Conservation (phyloP, 2,797 vertebrate genomes). For the Pantherophis alleghaniensis region DNA sequence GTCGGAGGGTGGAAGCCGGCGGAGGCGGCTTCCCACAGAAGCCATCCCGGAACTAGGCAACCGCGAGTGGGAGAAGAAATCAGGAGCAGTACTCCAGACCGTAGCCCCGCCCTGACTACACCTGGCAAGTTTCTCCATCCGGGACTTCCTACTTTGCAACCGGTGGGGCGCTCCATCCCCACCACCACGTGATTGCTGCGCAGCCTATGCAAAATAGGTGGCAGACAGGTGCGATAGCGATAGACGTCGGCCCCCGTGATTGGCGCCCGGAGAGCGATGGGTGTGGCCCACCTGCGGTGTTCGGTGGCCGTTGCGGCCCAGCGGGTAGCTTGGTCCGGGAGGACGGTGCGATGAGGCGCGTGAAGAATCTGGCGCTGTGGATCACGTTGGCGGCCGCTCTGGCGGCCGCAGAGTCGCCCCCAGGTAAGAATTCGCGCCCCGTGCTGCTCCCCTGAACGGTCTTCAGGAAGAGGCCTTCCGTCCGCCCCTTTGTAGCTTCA, state of each 20-base stretch:
- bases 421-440: not conserved
- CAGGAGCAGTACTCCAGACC: not conserved
- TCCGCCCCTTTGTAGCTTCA: not conserved
- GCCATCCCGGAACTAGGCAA: not conserved
- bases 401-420: not conserved
- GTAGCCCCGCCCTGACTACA: not conserved
- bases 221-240: not conserved
- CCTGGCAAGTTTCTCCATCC: not conserved
- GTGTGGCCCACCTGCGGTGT: conserved; percentile 5
- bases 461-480: not conserved
- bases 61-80: not conserved
- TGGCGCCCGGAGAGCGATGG: not conserved
- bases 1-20: not conserved
- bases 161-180: not conserved
- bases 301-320: not conserved
- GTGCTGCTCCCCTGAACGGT: not conserved
- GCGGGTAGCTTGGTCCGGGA: not conserved
- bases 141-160: not conserved
- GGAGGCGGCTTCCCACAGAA: not conserved
- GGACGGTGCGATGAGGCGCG: not conserved
- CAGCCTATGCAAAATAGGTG: not conserved
- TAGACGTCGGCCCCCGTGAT: not conserved
- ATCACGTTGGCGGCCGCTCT: not conserved
- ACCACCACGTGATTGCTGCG: not conserved
- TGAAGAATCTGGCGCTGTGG: accelerated